Evolutionary conservation across 2,797 vertebrate species (phyloP).

Genomic region (Sebastes iracundus): DNA sequence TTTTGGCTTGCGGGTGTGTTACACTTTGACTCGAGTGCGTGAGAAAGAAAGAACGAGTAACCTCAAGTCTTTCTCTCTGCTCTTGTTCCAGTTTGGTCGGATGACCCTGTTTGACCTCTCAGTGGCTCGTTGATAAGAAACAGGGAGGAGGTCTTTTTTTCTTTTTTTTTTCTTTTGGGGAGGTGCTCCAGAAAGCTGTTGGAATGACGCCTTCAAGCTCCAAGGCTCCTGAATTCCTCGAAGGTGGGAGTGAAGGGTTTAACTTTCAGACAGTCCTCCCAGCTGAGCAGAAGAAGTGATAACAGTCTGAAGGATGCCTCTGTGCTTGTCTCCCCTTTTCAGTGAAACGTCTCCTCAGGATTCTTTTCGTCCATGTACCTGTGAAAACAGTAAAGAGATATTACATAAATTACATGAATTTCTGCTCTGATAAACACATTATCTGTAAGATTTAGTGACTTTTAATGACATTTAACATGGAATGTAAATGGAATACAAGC

Average conservation of each 20-base stretch:
- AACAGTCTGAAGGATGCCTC: conserved; percentile 42
- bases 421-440: background rate
- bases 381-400: conserved; percentile 37
- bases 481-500: background rate
- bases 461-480: background rate
- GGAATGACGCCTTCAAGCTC: conserved; percentile 54
- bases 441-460: background rate
- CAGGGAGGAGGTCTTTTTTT: conserved; percentile 2
- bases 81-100: conserved; percentile 41
- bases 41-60: conserved; percentile 45
- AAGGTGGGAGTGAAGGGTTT: conserved; percentile 51
- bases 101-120: conserved; percentile 48
- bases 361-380: conserved; percentile 55
- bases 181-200: conserved; percentile 41
- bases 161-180: conserved; percentile 27
- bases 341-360: background rate
- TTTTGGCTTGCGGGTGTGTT: conserved; percentile 36
- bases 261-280: conserved; percentile 43
- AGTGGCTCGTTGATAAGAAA: conserved; percentile 62
- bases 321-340: conserved; percentile 46
- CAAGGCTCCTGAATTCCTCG: conserved; percentile 68
- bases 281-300: conserved; percentile 18
- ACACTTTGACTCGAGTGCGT: background rate
- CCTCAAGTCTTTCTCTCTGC: conserved; percentile 18
- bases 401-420: background rate